Percentiles rank a stretch among this genome's conserved stretches.
Evolutionary conservation across 2,113 vertebrate genomes (phyloP).

Genomic region (Anser brachyrhynchus): DNA sequence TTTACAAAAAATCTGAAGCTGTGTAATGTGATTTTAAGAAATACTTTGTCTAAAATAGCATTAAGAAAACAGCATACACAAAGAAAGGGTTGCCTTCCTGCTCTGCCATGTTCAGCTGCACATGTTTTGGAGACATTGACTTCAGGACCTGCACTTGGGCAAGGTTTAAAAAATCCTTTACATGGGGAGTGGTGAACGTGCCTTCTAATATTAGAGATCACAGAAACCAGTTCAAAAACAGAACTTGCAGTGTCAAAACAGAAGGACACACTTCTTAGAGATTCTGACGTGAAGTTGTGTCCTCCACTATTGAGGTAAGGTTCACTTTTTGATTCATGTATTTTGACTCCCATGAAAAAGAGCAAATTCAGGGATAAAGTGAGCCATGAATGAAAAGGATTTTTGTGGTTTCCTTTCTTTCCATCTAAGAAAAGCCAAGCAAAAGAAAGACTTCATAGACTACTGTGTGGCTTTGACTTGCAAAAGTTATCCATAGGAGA

Average conservation of each 20-base stretch:
- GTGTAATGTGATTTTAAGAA: slow-evolving; percentile 29
- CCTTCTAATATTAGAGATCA: background rate
- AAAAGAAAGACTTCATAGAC: background rate
- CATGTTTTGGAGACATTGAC: rapidly evolving
- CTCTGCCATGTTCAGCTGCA: background rate
- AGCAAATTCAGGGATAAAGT: background rate
- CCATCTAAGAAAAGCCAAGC: background rate
- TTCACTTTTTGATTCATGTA: background rate
- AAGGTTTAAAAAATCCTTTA: background rate
- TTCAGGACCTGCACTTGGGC: background rate
- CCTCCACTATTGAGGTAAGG: background rate
- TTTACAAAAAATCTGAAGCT: slow-evolving; percentile 22
- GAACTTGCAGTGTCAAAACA: no score
- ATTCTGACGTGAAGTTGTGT: background rate
- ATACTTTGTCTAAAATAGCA: slow-evolving; percentile 13
- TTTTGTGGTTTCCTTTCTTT: background rate
- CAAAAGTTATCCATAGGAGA: background rate
- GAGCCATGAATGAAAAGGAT: background rate
- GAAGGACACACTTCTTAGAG: background rate
- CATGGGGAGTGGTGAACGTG: background rate
- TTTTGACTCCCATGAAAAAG: background rate
- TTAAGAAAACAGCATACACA: background rate
- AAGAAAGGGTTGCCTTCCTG: background rate
- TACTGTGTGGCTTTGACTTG: background rate
- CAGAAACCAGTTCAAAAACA: background rate